Evolutionary conservation across 1,140 invertebrate genomes (phyloP), one percentile per base, ranked within the genome.

Genomic region (Holotrichia oblita): DNA sequence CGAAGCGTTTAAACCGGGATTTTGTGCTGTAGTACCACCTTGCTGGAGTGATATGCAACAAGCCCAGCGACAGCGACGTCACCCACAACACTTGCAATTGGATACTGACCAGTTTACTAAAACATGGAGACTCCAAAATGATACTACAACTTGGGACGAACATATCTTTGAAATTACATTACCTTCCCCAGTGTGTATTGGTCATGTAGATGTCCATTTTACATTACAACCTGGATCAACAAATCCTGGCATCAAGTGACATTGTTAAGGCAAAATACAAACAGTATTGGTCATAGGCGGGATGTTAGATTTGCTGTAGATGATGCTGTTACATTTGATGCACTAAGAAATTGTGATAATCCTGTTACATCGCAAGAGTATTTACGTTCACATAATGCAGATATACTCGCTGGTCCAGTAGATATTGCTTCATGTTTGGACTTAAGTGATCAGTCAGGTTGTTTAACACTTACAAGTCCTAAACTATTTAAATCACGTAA

Each of bases 41-140:
- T 97, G 96, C 87, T 97, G 96, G 97, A 94, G 92, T 80, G 95
- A 97, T 89, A 91, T 97, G 83, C 95, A 96, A 82, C 96, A 97
- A 79, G 82, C 84, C 1, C 83, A 85, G 77, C 92, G 96, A 78
- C 95, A 97, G 80, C 89, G 96, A 12, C 90, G 93, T 17, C 93
- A 95, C 87, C 94, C 94, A 0, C 93, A 95, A 81, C 92, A 94
- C 85, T 87, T 94, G 76, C 92, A 91, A 81, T 91, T 77, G 1
- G 94, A 96, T 82, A 93, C 94, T 82, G 92, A 94, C 78, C 93
- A 95, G 82, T 91, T 93, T 76, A 95, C 94, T 6, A 90, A 95
- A 78, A 95, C 94, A 0, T 97, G 95, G 95, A 90, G 95, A 79
- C 88, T 97, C 3, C 95, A 97, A 84, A 93, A 93, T 81, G 95